phyloP scores from a whole-genome alignment of 2,888 invertebrate species.

The Amphipoea lucens region DNA sequence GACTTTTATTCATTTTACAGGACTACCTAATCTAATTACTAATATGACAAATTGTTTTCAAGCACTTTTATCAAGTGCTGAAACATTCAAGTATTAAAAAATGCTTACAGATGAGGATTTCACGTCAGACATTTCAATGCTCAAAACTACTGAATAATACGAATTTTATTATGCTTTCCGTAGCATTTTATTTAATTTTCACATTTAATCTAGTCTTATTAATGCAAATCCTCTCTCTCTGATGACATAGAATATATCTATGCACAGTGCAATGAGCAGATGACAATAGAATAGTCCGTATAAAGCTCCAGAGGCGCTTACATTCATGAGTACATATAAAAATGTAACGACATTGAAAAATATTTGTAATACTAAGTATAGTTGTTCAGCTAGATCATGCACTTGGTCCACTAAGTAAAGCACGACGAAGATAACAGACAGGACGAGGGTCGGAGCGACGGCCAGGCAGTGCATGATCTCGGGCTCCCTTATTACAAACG shows the following conservation, averaged over 20 bases:
- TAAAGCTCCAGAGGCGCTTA: constrained; percentile 70
- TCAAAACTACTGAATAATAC: constrained; percentile 76
- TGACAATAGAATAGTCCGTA: constrained; percentile 83
- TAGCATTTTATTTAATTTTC: constrained; percentile 72
- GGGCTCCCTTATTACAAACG: constrained; percentile 79
- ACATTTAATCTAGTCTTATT: constrained; percentile 64
- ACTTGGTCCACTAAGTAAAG: constrained; percentile 88
- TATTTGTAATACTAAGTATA: constrained; percentile 80
- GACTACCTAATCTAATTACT: constrained; percentile 31
- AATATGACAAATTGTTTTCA: constrained; percentile 4
- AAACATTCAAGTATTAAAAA: not conserved
- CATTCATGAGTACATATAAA: constrained; percentile 64
- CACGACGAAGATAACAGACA: constrained; percentile 84
- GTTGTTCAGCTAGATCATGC: constrained; percentile 84
- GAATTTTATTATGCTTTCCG: constrained; percentile 65
- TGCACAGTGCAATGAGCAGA: constrained; percentile 78
- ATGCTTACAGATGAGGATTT: constrained; percentile 6
- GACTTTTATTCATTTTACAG: constrained; percentile 50
- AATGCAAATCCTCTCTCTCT: constrained; percentile 79
- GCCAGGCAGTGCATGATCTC: constrained; percentile 82
- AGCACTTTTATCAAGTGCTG: not conserved
- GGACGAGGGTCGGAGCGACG: constrained; percentile 82
- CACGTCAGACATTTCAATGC: constrained; percentile 26
- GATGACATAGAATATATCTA: constrained; percentile 81
- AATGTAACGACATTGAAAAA: constrained; percentile 73